Evolutionary conservation across 2,797 vertebrate genomes (phyloP).

Genomic region (Protosalanx chinensis): DNA sequence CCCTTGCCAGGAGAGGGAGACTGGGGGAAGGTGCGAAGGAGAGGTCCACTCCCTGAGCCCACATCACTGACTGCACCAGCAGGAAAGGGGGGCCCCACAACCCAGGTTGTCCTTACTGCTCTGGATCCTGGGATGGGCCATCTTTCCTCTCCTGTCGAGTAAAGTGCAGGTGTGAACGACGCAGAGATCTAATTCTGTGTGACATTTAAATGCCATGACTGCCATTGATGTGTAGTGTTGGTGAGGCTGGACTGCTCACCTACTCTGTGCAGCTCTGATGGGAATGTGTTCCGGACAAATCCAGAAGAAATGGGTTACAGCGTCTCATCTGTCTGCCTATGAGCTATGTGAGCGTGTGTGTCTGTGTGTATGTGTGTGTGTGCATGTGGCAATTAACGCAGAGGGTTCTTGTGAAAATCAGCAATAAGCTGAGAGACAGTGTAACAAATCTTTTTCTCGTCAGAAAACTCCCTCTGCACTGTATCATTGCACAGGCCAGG

Average conservation of each 20-base stretch:
- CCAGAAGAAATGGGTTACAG: slow-evolving; percentile 39
- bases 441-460: not conserved
- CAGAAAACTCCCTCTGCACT: slow-evolving; percentile 1
- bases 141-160: no score
- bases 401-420: not conserved
- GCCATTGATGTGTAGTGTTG: slow-evolving; percentile 59
- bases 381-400: not conserved
- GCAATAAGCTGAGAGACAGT: not conserved
- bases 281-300: slow-evolving; percentile 31
- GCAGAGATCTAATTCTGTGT: slow-evolving; percentile 60
- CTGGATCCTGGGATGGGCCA: slow-evolving; percentile 21
- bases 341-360: slow-evolving; percentile 4
- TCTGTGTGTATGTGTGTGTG: slow-evolving; percentile 18
- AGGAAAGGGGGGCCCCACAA: slow-evolving; percentile 23
- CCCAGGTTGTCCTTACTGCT: slow-evolving; percentile 11
- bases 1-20: slow-evolving; percentile 60
- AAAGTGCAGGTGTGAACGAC: slow-evolving; percentile 52
- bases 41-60: slow-evolving; percentile 42
- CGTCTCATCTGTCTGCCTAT: slow-evolving; percentile 16
- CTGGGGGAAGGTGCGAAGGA: slow-evolving; percentile 31
- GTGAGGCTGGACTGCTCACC: slow-evolving; percentile 34
- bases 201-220: slow-evolving; percentile 75
- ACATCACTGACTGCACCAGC: slow-evolving; percentile 41
- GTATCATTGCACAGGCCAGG: not conserved
- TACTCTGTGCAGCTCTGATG: slow-evolving; percentile 43